phyloP scores from a whole-genome alignment of 2,113 vertebrate genomes.

The Fregata magnificens region DNA sequence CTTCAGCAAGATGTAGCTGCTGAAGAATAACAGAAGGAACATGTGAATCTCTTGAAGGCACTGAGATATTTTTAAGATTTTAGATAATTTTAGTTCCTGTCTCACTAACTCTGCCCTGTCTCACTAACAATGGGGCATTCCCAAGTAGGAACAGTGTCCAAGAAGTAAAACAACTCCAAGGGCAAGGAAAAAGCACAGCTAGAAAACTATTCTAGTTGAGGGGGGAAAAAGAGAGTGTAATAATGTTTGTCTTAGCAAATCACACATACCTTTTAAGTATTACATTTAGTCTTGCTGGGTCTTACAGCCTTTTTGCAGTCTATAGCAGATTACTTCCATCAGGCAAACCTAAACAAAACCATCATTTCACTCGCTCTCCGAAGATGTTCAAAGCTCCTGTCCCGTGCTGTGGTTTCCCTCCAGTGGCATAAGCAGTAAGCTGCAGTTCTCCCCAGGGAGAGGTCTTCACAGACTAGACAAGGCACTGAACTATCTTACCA shows the following conservation, averaged over 20 bases:
- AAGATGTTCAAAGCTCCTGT: accelerated
- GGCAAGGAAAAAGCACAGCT: neutral
- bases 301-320: neutral
- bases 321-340: accelerated
- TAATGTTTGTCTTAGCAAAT: neutral
- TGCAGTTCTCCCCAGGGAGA: neutral
- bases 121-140: neutral
- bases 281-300: neutral
- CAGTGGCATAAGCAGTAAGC: neutral
- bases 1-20: neutral
- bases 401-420: neutral
- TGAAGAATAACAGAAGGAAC: neutral
- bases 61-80: neutral
- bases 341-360: neutral
- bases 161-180: neutral
- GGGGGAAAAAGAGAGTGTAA: accelerated
- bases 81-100: neutral
- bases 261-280: accelerated
- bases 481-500: neutral
- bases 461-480: too few species aligned
- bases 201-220: neutral
- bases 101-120: too few species aligned
- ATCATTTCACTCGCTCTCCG: accelerated
- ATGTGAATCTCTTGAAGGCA: neutral
- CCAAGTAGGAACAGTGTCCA: neutral